Evolutionary conservation across 37 sponge, comb jelly and placozoan genomes (phyloP).

Genomic region (Crambe crambe): DNA sequence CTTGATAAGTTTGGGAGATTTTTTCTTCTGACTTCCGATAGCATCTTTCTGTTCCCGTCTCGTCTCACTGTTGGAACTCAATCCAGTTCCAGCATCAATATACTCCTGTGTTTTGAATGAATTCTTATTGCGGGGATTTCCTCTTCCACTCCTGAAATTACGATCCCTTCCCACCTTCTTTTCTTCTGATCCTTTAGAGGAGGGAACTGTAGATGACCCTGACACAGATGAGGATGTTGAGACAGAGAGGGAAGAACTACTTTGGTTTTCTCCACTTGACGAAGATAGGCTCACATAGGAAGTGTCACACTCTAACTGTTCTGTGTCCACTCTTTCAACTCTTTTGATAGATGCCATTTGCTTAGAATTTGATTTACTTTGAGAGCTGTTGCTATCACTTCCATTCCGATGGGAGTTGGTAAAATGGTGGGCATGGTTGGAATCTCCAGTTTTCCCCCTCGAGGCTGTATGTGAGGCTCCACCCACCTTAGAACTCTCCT

Average conservation of each 20-base stretch:
- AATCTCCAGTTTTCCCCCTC: not conserved
- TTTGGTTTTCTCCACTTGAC: not conserved
- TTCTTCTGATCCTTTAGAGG: not conserved
- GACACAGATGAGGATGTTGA: not conserved
- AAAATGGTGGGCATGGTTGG: not conserved
- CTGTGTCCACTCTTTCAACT: constrained; percentile 11
- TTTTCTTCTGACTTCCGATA: not conserved
- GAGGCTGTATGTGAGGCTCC: not conserved
- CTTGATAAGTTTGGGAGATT: not conserved
- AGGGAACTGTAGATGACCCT: not conserved
- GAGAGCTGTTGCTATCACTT: not conserved
- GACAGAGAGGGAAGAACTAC: not conserved
- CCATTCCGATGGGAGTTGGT: not conserved
- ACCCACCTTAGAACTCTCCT: not conserved
- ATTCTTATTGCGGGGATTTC: not conserved
- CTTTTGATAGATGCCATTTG: constrained; percentile 13
- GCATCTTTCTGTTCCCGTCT: not conserved
- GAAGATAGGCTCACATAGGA: not conserved
- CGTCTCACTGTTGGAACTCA: not conserved
- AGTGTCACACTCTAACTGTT: not conserved
- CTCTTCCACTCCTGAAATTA: not conserved
- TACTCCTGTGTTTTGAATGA: not conserved
- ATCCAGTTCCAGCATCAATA: not conserved
- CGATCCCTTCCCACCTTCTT: not conserved
- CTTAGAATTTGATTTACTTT: not conserved